Evolutionary conservation across 2,797 vertebrate species (phyloP).

Genomic region (Podarcis siculus): DNA sequence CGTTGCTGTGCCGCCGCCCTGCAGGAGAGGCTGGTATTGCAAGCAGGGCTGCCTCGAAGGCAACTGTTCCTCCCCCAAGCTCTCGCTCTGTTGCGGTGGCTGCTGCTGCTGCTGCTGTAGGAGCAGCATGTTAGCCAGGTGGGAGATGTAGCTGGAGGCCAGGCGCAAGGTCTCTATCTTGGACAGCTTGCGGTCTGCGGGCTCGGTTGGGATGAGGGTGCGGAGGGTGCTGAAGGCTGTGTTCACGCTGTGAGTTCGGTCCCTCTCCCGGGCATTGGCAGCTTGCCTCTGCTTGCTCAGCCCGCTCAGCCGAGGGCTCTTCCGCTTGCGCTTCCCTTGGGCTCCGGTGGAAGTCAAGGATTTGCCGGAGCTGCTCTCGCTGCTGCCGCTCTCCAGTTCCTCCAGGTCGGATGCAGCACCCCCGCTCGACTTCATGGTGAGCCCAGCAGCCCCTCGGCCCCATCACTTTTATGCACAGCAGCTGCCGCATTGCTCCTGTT

Average conservation of each 20-base stretch:
- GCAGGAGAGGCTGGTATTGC: conserved; percentile 13
- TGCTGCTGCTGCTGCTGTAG: conserved; percentile 79
- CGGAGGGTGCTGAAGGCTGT: conserved; percentile 88
- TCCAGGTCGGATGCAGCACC: conserved; percentile 69
- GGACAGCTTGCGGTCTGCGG: conserved; percentile 88
- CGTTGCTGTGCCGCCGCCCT: conserved; percentile 27
- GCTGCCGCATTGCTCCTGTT: conserved; percentile 60
- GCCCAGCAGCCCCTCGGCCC: conserved; percentile 61
- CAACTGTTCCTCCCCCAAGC: conserved; percentile 6
- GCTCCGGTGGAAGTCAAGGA: conserved; percentile 69
- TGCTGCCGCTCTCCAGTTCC: conserved; percentile 80
- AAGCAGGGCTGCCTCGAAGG: conserved; percentile 78
- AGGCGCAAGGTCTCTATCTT: conserved; percentile 92
- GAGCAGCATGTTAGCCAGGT: conserved; percentile 88
- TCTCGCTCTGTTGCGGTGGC: conserved; percentile 70
- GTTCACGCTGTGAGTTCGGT: conserved; percentile 92
- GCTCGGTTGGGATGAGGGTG: conserved; percentile 90
- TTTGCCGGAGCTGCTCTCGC: conserved; percentile 78
- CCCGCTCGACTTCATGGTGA: conserved; percentile 51
- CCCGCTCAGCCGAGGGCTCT: conserved; percentile 65
- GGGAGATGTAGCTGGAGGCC: conserved; percentile 91
- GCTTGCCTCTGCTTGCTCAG: conserved; percentile 85
- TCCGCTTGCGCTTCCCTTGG: conserved; percentile 48
- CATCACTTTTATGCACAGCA: conserved; percentile 79
- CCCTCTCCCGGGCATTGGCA: conserved; percentile 89